Conservation (phyloP, 2,113 vertebrate species). For the Cricetomys ansorgei region DNA sequence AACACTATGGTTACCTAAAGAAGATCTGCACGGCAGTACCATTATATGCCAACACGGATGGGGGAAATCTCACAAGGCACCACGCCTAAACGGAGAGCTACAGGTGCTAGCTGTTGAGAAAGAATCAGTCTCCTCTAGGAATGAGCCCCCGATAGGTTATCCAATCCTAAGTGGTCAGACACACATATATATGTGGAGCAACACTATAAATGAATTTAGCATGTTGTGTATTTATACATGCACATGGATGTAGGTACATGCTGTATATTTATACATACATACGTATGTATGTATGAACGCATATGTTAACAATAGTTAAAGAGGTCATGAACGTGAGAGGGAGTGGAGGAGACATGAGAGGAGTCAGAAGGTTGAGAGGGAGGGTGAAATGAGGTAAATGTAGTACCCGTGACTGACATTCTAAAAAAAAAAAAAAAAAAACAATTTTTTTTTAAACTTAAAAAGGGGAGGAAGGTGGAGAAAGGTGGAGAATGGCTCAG, state of each 20-base stretch:
- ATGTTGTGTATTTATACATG: neutral
- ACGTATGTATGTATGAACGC: too few relatives aligned
- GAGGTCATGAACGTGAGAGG: neutral
- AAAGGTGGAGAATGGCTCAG: neutral
- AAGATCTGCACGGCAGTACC: neutral
- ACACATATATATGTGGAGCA: neutral
- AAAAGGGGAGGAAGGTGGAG: neutral
- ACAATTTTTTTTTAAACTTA: neutral
- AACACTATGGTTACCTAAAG: neutral
- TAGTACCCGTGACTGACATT: neutral
- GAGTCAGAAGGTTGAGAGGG: neutral
- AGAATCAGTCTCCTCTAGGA: neutral
- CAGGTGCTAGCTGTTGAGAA: neutral
- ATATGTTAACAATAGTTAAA: neutral
- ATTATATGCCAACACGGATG: too few relatives aligned
- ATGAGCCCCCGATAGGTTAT: neutral
- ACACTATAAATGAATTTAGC: neutral
- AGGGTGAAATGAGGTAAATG: neutral
- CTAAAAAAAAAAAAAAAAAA: neutral
- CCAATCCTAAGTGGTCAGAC: neutral
- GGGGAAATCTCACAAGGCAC: neutral
- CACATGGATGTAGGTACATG: too few relatives aligned
- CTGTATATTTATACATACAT: too few relatives aligned
- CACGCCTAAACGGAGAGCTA: neutral
- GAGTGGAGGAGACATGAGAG: neutral